phyloP scores from a whole-genome alignment of 2,888 invertebrate genomes.

The Fissipunctia ypsillon region DNA sequence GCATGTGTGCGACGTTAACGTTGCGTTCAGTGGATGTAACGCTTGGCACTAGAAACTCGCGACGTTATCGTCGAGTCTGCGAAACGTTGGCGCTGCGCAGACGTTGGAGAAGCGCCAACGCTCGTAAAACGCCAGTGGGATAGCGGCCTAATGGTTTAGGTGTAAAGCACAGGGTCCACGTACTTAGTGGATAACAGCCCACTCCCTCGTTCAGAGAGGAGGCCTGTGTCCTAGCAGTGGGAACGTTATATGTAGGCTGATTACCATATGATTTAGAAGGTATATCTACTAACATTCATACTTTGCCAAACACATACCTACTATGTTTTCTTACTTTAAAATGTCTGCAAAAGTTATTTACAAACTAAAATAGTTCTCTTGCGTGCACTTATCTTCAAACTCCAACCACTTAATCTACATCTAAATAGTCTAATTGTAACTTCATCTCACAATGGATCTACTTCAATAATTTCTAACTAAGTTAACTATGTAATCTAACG shows the following conservation, averaged over 20 bases:
- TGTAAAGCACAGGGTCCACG: background rate
- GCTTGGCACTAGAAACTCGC: no score
- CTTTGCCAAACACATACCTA: no score
- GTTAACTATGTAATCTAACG: slow-evolving; percentile 20
- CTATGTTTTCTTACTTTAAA: background rate
- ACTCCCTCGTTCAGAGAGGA: background rate
- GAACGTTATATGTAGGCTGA: background rate
- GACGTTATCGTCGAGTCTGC: no score
- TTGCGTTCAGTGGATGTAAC: no score
- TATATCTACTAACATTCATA: background rate
- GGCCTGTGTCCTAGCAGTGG: background rate
- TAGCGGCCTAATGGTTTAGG: background rate
- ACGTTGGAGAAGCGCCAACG: no score
- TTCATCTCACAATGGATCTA: slow-evolving; percentile 21
- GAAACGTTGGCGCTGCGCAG: no score
- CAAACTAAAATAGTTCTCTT: slow-evolving; percentile 9
- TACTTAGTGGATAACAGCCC: background rate
- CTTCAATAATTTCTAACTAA: slow-evolving; percentile 29
- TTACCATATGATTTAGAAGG: background rate
- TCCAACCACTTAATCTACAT: slow-evolving; percentile 21
- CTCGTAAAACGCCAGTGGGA: no score
- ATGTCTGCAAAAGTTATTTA: background rate
- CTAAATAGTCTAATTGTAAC: slow-evolving; percentile 13
- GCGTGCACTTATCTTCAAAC: slow-evolving; percentile 12
- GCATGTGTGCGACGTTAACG: no score